Evolutionary conservation across 1,140 invertebrate species (phyloP).

Genomic region (Antheraea mylitta): DNA sequence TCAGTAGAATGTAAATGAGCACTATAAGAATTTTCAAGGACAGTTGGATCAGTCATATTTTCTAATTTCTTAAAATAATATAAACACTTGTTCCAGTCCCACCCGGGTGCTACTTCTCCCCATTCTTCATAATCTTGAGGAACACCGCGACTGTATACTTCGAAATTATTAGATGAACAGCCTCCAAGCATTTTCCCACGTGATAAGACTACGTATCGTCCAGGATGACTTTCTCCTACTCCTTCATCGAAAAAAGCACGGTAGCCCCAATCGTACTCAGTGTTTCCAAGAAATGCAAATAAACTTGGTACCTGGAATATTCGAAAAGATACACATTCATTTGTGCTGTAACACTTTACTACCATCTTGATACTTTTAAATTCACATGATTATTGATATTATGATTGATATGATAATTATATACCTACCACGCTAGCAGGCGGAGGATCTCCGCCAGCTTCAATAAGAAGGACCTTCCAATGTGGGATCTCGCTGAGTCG

Average conservation of each 20-base stretch:
- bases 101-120: too few species aligned
- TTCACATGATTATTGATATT: too few species aligned
- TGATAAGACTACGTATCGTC: constrained; percentile 32
- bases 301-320: constrained; percentile 55
- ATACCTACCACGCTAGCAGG: constrained; percentile 48
- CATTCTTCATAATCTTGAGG: constrained; percentile 84
- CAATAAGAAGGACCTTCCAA: constrained; percentile 87
- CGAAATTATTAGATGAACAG: constrained; percentile 86
- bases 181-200: constrained; percentile 84
- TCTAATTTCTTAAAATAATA: constrained; percentile 65
- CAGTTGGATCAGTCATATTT: constrained; percentile 49
- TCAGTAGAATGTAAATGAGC: constrained; percentile 48
- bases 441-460: constrained; percentile 82
- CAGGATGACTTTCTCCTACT: constrained; percentile 41
- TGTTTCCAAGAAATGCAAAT: constrained; percentile 43
- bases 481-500: constrained; percentile 86
- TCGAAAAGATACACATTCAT: too few species aligned
- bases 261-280: constrained; percentile 59
- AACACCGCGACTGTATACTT: constrained; percentile 89
- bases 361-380: too few species aligned
- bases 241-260: constrained; percentile 42
- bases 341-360: too few species aligned
- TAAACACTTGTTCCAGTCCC: constrained; percentile 83
- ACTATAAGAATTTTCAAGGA: constrained; percentile 44
- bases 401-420: background rate